Conservation (phyloP, 2,113 vertebrate genomes). For the Asarcornis scutulata region DNA sequence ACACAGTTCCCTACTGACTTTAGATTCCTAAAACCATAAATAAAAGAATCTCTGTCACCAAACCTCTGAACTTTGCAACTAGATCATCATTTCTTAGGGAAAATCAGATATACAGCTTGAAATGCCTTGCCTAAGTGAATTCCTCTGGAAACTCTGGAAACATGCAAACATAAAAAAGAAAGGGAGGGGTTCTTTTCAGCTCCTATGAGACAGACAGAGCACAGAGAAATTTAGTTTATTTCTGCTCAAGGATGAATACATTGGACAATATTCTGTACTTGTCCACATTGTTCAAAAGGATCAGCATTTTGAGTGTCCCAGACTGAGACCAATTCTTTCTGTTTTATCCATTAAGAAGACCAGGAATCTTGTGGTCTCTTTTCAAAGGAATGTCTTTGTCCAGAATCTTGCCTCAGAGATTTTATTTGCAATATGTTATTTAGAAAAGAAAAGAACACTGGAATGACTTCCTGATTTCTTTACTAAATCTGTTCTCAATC, state of each 20-base stretch:
- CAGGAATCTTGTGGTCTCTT: slow-evolving; percentile 62
- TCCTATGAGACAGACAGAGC: background rate
- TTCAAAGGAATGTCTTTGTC: slow-evolving; percentile 57
- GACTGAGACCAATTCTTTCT: slow-evolving; percentile 24
- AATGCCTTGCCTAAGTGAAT: background rate
- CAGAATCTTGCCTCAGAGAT: slow-evolving; percentile 51
- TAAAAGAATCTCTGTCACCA: background rate
- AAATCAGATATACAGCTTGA: background rate
- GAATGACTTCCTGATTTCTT: slow-evolving; percentile 61
- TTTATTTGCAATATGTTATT: slow-evolving; percentile 50
- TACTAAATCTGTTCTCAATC: slow-evolving; percentile 58
- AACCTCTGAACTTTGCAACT: background rate
- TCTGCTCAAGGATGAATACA: slow-evolving; percentile 10
- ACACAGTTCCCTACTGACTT: background rate
- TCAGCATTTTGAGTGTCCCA: background rate
- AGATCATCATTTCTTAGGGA: background rate
- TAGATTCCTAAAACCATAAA: background rate
- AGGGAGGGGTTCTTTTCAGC: background rate
- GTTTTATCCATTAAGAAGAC: slow-evolving; percentile 55
- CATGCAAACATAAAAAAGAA: background rate
- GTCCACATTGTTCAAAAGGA: slow-evolving; percentile 23
- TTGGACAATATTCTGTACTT: slow-evolving; percentile 15
- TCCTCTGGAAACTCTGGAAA: background rate
- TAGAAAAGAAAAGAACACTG: slow-evolving; percentile 53
- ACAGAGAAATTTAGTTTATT: slow-evolving; percentile 18